These are phyloP conservation scores for Motacilla tschutschensis DNA, from an alignment of 2,113 vertebrate species.

Conservation along the genomic window DNA sequence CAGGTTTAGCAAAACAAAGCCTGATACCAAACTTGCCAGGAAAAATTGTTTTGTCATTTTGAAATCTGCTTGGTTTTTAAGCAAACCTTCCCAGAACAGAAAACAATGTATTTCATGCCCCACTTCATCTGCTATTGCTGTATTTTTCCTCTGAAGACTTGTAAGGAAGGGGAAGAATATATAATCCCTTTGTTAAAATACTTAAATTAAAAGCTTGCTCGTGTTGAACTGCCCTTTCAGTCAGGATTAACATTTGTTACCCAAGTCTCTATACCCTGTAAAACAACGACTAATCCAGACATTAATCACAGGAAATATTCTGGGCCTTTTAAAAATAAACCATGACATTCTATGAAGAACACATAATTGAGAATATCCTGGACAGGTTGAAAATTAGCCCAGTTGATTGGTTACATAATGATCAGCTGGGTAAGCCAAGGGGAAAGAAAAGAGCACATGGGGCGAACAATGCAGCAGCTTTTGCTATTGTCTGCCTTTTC, in stretches of 20 bases:
- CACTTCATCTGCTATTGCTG: conserved; percentile 26
- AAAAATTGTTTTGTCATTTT: conserved; percentile 62
- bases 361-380: conserved; percentile 64
- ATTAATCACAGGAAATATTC: conserved; percentile 67
- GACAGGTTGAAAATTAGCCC: conserved; percentile 60
- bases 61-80: conserved; percentile 60
- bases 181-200: conserved; percentile 59
- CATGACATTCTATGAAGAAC: conserved; percentile 46
- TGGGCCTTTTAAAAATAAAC: conserved; percentile 50
- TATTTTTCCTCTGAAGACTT: conserved; percentile 54
- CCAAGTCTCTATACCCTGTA: conserved; percentile 29
- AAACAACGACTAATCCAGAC: conserved; percentile 51
- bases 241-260: conserved; percentile 52
- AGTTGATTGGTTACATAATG: conserved; percentile 54
- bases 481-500: conserved; percentile 51
- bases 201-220: conserved; percentile 54
- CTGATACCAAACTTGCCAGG: conserved; percentile 60
- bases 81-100: conserved; percentile 55
- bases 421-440: conserved; percentile 45
- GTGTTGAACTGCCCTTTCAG: conserved; percentile 50
- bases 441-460: conserved; percentile 26
- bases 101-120: conserved; percentile 53
- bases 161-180: conserved; percentile 49
- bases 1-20: conserved; percentile 70
- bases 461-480: conserved; percentile 14